Evolutionary conservation across 2,113 vertebrate species (phyloP).

Genomic region (Stigmatopora nigra): DNA sequence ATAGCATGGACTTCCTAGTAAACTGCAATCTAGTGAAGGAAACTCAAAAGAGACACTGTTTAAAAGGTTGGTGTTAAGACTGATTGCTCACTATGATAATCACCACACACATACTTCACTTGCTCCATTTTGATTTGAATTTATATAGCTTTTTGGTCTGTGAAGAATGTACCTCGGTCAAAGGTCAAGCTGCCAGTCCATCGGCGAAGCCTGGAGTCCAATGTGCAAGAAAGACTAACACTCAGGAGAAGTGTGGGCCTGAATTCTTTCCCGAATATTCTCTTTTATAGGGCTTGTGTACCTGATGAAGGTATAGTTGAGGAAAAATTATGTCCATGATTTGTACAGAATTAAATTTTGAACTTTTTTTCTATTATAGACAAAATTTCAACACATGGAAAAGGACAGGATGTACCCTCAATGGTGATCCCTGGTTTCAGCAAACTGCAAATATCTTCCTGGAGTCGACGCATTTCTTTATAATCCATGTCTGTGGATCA

Average conservation of each 20-base stretch:
- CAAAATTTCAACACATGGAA: constrained; percentile 13
- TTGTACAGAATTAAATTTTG: neutral
- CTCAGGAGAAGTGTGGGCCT: constrained; percentile 74
- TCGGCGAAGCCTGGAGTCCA: constrained; percentile 43
- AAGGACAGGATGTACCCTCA: constrained; percentile 5
- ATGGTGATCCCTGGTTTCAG: constrained; percentile 17
- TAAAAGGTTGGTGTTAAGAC: constrained; percentile 68
- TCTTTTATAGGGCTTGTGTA: constrained; percentile 72
- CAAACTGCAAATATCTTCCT: constrained; percentile 33
- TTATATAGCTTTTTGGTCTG: constrained; percentile 19
- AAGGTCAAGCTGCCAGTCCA: constrained; percentile 7
- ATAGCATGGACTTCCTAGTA: constrained; percentile 75
- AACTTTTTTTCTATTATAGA: constrained; percentile 3
- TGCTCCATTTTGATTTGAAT: neutral
- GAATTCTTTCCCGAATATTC: constrained; percentile 73
- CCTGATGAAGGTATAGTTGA: constrained; percentile 66
- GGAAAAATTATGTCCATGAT: fast-evolving
- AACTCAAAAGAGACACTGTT: constrained; percentile 67
- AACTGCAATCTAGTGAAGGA: constrained; percentile 57
- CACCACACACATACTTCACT: neutral
- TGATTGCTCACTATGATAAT: neutral
- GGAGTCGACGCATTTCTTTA: constrained; percentile 31
- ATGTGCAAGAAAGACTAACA: constrained; percentile 69
- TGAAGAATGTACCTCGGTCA: constrained; percentile 63
- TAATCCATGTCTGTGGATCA: neutral